Conservation (phyloP, 2,888 invertebrate species). For the Alloplasta piceator region DNA sequence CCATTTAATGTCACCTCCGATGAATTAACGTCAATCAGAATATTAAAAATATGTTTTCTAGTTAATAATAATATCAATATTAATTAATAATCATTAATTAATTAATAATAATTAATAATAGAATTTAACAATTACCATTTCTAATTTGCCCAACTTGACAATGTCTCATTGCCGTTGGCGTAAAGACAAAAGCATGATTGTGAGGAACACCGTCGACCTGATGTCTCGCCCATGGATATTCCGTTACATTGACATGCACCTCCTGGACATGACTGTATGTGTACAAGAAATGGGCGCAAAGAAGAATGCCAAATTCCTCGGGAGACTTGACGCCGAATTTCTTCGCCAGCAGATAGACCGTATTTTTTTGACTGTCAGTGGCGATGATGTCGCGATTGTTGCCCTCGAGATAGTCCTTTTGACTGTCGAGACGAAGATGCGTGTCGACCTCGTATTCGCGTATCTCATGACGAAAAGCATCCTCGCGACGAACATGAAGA, state of each 20-base stretch:
- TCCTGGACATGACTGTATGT: conserved; percentile 90
- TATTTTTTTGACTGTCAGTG: conserved; percentile 93
- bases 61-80: too few relatives aligned
- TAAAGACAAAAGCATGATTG: conserved; percentile 91
- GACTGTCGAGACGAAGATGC: conserved; percentile 88
- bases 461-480: conserved; percentile 87
- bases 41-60: too few relatives aligned
- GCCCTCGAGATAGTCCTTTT: conserved; percentile 89
- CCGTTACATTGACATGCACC: conserved; percentile 88
- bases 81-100: background rate
- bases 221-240: conserved; percentile 91
- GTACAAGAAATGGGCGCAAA: conserved; percentile 90
- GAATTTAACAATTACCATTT: conserved; percentile 85
- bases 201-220: conserved; percentile 85
- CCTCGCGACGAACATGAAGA: conserved; percentile 88
- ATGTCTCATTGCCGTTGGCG: conserved; percentile 88
- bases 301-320: conserved; percentile 90
- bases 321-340: conserved; percentile 90
- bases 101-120: background rate
- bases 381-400: conserved; percentile 92
- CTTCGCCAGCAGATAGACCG: conserved; percentile 91
- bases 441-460: conserved; percentile 91
- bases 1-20: too few relatives aligned
- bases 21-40: too few relatives aligned
- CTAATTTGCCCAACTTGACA: conserved; percentile 88